A percentile compares a stretch with the other conserved stretches of the same genome.
phyloP scores from a whole-genome alignment of 1,140 invertebrate species.

The Cherax destructor region DNA sequence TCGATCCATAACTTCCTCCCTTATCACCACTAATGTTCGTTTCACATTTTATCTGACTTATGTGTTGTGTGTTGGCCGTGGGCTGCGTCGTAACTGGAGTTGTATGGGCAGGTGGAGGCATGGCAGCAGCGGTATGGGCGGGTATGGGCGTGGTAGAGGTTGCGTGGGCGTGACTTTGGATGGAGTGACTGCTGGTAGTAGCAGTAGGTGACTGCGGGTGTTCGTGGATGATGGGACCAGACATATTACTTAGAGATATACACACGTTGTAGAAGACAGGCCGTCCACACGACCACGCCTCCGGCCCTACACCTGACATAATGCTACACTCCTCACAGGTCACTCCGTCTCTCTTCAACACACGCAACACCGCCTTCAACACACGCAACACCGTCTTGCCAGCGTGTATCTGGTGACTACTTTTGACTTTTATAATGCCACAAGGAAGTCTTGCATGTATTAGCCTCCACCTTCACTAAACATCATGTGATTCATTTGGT shows the following conservation, averaged over 20 bases:
- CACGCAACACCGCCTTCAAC: too few species aligned
- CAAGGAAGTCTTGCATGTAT: too few species aligned
- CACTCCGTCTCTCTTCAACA: too few species aligned
- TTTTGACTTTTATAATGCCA: too few species aligned
- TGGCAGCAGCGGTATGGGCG: background rate
- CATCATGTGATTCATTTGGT: too few species aligned
- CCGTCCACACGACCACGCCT: constrained; percentile 23
- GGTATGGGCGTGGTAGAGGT: background rate
- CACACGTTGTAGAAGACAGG: constrained; percentile 40
- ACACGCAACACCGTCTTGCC: too few species aligned
- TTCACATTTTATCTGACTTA: too few species aligned
- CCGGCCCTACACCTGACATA: constrained; percentile 13
- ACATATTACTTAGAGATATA: constrained; percentile 16
- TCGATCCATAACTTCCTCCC: background rate
- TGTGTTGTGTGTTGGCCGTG: background rate
- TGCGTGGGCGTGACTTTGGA: background rate
- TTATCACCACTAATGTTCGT: too few species aligned
- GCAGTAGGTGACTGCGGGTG: background rate
- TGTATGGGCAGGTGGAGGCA: too few species aligned
- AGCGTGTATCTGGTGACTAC: too few species aligned
- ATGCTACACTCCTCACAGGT: background rate
- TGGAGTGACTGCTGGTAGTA: background rate
- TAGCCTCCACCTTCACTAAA: too few species aligned
- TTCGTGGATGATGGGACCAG: constrained; percentile 27
- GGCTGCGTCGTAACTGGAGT: constrained; percentile 9